A percentile compares a stretch with the other conserved stretches of the same genome.
phyloP scores from a whole-genome alignment of 2,797 vertebrate species.

The Sebastes alutus region DNA sequence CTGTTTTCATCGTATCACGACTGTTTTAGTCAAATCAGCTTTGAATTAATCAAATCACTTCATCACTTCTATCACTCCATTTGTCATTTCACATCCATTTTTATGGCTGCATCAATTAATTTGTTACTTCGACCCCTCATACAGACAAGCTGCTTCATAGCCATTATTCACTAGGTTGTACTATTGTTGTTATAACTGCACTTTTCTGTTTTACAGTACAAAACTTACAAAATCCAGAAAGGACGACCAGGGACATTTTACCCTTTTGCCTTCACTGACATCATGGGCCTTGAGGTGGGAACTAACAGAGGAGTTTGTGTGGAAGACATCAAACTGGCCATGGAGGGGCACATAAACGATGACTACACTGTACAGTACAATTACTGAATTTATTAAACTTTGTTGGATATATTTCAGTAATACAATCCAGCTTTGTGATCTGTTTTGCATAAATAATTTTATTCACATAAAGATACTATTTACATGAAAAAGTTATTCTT shows the following conservation, averaged over 20 bases:
- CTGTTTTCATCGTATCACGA: too few species aligned
- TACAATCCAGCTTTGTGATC: too few species aligned
- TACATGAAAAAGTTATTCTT: neutral
- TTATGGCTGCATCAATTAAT: too few species aligned
- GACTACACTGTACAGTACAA: constrained; percentile 40
- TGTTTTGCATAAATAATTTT: neutral
- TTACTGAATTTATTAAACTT: neutral
- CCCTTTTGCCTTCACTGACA: constrained; percentile 46
- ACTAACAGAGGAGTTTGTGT: rapidly evolving
- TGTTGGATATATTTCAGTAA: neutral
- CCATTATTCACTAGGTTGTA: too few species aligned
- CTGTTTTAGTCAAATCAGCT: too few species aligned
- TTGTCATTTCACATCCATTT: too few species aligned
- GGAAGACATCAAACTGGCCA: constrained; percentile 40
- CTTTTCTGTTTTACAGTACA: constrained; percentile 8
- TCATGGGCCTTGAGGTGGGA: constrained; percentile 29
- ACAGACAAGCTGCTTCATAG: too few species aligned
- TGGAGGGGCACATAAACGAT: constrained; percentile 38
- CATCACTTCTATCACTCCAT: too few species aligned
- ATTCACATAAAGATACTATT: neutral
- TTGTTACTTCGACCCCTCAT: too few species aligned
- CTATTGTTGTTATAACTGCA: too few species aligned
- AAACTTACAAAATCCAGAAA: constrained; percentile 9
- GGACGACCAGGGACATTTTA: neutral
- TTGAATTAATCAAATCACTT: too few species aligned